Evolutionary conservation across 1,140 invertebrate species (phyloP), one percentile per base, ranked within the genome.

Genomic region (Drosophila lowei): DNA sequence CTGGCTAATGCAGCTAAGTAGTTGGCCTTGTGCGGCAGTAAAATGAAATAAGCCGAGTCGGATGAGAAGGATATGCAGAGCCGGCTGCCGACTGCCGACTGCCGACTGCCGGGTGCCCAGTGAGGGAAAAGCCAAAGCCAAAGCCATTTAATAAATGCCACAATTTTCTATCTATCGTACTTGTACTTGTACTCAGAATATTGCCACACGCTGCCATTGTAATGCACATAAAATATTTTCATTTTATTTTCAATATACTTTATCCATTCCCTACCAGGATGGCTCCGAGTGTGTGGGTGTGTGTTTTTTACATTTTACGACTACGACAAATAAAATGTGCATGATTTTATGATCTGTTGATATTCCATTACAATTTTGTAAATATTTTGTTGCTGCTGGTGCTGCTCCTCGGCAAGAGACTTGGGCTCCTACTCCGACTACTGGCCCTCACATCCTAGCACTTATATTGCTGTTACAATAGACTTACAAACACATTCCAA

Each of bases 281-380:
- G 49, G 11, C 34, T 55, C 25, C 34, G 38, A 68, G 43, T 42
- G 61, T n/a, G 49, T 43, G 34, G 23, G 46, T 15, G 23, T 50
- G 46, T 77, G 64, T 66, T 77, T 68, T 70, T 54, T 81, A 64
- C 65, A 61, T 83, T 78, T 84, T 84, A 84, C 80, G 80, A 80
- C 67, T 83, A 88, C 77, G 83, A 88, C 83, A 88, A 88, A 88
- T 88, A 88, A 88, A 88, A 88, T 88, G 83, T 88, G 83, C 83
- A 88, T 88, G 83, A 88, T 88, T 88, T 88, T 88, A 88, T 88
- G 83, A 88, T 88, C 83, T 88, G 83, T 88, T 88, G 83, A 88
- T 88, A 88, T 88, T 88, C 83, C 83, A 88, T 88, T 88, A 88
- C 78, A 88, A 88, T 88, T 88, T 88, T 88, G 83, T 88, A 88